Evolutionary conservation across 2,888 invertebrate species (phyloP).

Genomic region (Diarsia brunnea): DNA sequence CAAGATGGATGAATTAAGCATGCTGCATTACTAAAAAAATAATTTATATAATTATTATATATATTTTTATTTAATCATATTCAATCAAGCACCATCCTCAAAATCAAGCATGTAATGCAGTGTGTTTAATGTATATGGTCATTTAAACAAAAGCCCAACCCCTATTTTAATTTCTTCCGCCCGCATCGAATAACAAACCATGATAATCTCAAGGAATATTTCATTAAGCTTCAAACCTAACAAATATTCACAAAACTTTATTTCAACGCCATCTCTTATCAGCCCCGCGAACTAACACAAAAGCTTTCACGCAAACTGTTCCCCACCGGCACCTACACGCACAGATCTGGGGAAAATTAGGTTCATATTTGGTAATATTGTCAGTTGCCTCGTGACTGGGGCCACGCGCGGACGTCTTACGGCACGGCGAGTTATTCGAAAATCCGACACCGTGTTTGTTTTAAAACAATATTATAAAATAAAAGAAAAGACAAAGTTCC

Average conservation of each 20-base stretch:
- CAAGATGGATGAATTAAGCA: no score
- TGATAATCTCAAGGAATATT: constrained; percentile 9
- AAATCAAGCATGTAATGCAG: neutral
- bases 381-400: constrained; percentile 79
- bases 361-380: constrained; percentile 81
- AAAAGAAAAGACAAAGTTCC: constrained; percentile 58
- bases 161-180: neutral
- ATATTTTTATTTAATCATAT: no score
- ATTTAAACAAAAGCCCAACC: constrained; percentile 7
- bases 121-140: neutral
- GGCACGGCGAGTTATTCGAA: constrained; percentile 20
- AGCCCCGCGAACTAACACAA: constrained; percentile 62
- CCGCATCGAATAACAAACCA: constrained; percentile 20
- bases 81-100: no score
- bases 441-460: constrained; percentile 66
- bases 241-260: constrained; percentile 18
- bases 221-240: constrained; percentile 32
- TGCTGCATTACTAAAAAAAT: no score
- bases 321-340: constrained; percentile 70
- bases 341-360: constrained; percentile 80
- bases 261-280: constrained; percentile 73
- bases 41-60: no score
- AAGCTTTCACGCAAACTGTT: constrained; percentile 73
- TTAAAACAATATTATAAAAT: constrained; percentile 63
- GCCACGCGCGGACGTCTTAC: constrained; percentile 67